Conservation (phyloP, 2,888 invertebrate genomes). For the Merodon equestris region DNA sequence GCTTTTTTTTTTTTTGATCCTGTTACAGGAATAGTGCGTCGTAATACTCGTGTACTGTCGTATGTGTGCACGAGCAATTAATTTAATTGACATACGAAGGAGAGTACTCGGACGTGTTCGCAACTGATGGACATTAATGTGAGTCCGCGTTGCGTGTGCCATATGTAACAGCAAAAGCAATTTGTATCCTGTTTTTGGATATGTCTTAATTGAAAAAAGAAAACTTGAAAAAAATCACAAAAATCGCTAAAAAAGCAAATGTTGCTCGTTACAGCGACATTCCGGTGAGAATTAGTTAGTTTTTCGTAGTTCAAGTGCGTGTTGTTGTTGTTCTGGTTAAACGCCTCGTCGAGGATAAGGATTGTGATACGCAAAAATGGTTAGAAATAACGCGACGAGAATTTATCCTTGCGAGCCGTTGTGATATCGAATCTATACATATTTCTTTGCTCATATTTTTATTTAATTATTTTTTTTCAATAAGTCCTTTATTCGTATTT, state of each 20-base stretch:
- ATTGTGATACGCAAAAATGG: neutral
- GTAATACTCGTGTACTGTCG: neutral
- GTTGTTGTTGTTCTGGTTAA: too few species aligned
- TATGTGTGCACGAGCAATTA: constrained; percentile 55
- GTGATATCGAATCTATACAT: constrained; percentile 7
- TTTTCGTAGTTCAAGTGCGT: neutral
- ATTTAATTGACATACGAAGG: constrained; percentile 60
- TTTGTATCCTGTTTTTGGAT: constrained; percentile 4
- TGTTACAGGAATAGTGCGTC: constrained; percentile 27
- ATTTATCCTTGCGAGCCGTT: constrained; percentile 24
- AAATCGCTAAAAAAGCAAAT: neutral
- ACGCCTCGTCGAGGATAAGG: too few species aligned
- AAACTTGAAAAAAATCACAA: constrained; percentile 12
- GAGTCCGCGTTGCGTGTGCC: constrained; percentile 28
- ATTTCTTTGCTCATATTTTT: too few species aligned
- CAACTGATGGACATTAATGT: constrained; percentile 52
- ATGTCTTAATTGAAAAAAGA: constrained; percentile 9
- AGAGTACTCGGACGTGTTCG: constrained; percentile 41
- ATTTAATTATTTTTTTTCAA: constrained; percentile 1
- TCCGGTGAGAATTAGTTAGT: neutral
- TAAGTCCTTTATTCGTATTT: neutral
- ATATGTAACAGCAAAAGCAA: constrained; percentile 39
- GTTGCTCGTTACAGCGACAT: neutral
- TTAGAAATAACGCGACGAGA: neutral
- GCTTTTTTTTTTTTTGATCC: constrained; percentile 4